Percentiles rank a stretch among this genome's conserved stretches.
These are phyloP conservation scores for Aegotheles bennettii DNA, from an alignment of 2,113 vertebrate genomes.

Conservation along the genomic window DNA sequence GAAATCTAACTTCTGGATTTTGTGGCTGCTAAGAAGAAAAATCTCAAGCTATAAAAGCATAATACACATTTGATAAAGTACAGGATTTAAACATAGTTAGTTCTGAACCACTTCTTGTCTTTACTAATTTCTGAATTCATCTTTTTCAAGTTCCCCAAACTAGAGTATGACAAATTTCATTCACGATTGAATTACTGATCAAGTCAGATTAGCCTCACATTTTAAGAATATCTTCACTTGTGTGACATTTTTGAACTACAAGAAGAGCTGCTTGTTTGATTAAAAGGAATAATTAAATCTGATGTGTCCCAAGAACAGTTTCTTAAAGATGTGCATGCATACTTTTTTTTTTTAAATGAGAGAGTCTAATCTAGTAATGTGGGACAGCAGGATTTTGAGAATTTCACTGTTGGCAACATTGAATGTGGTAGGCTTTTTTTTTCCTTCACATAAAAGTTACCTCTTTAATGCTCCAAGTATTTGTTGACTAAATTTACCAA, in stretches of 20 bases:
- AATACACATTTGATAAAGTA: neutral
- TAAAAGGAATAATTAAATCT: neutral
- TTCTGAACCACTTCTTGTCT: neutral
- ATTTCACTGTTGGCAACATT: neutral
- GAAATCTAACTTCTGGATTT: conserved; percentile 80
- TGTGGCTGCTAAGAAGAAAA: conserved; percentile 63
- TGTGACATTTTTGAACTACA: neutral
- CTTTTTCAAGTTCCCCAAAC: neutral
- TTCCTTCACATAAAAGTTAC: neutral
- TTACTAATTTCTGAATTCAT: neutral
- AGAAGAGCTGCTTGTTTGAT: neutral
- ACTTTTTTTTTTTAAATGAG: neutral
- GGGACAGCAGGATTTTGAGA: neutral
- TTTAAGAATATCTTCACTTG: neutral
- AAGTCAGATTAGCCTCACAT: neutral
- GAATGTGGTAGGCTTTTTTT: neutral
- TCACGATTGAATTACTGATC: neutral
- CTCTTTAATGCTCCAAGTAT: neutral
- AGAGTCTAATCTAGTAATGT: neutral
- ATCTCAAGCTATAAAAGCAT: neutral
- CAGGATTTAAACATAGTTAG: neutral
- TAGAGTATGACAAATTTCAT: neutral
- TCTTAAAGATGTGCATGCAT: neutral
- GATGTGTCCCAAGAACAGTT: neutral
- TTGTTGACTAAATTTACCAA: neutral